Base-by-base conservation (phyloP, 2,797 vertebrate genomes). In the Ispidina lecontei region DNA sequence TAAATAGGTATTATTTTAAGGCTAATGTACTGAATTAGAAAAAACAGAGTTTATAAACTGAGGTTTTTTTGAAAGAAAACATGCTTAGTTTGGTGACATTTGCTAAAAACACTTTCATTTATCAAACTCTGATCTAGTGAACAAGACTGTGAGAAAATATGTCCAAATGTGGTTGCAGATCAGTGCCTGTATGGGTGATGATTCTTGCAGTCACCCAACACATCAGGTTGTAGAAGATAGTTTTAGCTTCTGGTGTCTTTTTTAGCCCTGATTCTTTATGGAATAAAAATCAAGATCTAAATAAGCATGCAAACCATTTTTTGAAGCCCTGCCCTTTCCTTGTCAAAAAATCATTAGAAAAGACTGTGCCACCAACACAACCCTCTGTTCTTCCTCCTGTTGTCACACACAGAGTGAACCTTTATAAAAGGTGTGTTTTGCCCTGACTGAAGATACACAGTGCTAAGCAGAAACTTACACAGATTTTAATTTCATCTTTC, bases 1-100 rank as follows among this genome's bases (percentile, higher is more conserved):
- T 81, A 94, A 96, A 94, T 74, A 62, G 6, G 14, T 55, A 83
- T 90, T 91, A 87, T 76, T 90, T 96, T 95, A 90, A 91, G 88
- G 28, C 69, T 89, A 80, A 94, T 74, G 46, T 83, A 74, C 65
- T 69, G 63, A 85, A 88, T 73, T 81, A 63, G 79, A 84, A 31
- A 85, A 85, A 88, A 55, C 26, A 80, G 63, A 31, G 23, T 90
- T 94, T 92, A 95, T 77, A 92, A 93, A 94, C 21, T 10, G 33
- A 71, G 76, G 31, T 9, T 85, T 90, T 90, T 92, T 91, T 86
- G 84, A 93, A 92, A 84, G 55, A 86, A 89, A 92, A 52, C 91
- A 96, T 55, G 67, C 64, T 87, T 85, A 55, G 71, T 9, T 71
- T 44, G 29, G 64, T 52, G 68, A 81, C 55, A 52, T 65, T 84